Conservation (phyloP, 2,888 invertebrate species). For the Acrobasis repandana region DNA sequence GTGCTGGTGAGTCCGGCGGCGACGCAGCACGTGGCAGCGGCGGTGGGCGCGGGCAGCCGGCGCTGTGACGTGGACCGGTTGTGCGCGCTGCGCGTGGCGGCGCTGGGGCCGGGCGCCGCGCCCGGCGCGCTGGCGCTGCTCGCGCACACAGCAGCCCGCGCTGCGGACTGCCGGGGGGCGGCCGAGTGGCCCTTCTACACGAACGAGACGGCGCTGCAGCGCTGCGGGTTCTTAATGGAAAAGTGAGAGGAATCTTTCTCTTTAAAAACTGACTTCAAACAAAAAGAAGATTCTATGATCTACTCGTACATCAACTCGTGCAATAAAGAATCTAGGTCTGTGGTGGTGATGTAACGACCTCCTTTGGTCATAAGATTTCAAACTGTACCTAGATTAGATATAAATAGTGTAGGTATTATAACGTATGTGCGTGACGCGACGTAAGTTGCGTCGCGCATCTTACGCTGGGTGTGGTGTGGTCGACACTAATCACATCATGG, state of each 20-base stretch:
- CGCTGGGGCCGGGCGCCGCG: slow-evolving; percentile 25
- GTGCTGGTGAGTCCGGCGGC: background rate
- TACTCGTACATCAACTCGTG: background rate
- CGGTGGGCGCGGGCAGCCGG: slow-evolving; percentile 2
- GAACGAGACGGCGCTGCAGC: slow-evolving; percentile 11
- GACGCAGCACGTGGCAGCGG: background rate
- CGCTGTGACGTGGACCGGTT: background rate
- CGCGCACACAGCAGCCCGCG: slow-evolving; percentile 15
- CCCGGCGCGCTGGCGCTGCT: slow-evolving; percentile 27
- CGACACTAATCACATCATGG: no score
- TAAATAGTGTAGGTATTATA: no score
- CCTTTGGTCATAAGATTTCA: no score
- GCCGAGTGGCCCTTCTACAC: slow-evolving; percentile 16
- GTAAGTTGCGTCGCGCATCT: no score
- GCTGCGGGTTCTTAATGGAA: slow-evolving; percentile 14
- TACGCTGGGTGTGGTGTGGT: no score
- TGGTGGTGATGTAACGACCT: no score
- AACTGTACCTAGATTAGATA: no score
- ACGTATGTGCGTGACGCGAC: no score
- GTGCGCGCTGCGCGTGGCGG: background rate
- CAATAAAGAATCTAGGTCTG: no score
- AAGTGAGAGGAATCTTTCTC: background rate
- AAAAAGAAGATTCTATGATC: no score
- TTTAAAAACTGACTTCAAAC: no score
- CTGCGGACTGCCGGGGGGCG: slow-evolving; percentile 6